Evolutionary conservation across 2,888 invertebrate genomes (phyloP).

Genomic region (Hyposoter didymator): DNA sequence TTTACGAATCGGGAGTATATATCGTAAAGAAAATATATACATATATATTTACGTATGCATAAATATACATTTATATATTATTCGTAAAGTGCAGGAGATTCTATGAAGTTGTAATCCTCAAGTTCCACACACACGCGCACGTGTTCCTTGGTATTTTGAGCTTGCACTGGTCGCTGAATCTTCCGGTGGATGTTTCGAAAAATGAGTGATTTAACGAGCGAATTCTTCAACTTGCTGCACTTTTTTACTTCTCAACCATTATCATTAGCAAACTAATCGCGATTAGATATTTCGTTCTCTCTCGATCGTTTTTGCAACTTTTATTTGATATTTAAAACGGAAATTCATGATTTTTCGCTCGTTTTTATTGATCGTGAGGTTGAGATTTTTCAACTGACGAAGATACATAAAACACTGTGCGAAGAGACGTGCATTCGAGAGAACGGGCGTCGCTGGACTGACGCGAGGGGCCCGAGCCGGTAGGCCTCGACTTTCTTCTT

Average conservation of each 20-base stretch:
- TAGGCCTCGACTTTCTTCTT: constrained; percentile 71
- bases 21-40: not conserved
- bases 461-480: constrained; percentile 68
- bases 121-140: constrained; percentile 5
- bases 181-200: not conserved
- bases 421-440: constrained; percentile 77
- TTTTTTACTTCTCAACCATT: not conserved
- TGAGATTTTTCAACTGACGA: not conserved
- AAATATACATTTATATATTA: constrained; percentile 5
- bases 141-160: not conserved
- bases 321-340: not conserved
- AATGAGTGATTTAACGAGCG: not conserved
- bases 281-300: not conserved
- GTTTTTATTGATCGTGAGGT: not conserved
- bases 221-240: not conserved
- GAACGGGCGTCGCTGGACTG: constrained; percentile 80
- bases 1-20: constrained; percentile 4
- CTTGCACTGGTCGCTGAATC: not conserved
- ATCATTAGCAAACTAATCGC: not conserved
- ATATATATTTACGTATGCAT: constrained; percentile 9
- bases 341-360: constrained; percentile 2
- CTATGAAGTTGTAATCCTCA: constrained; percentile 14
- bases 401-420: constrained; percentile 28
- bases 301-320: not conserved
- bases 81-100: not conserved